These are phyloP conservation scores for Zaprionus inermis DNA, from an alignment of 1,140 invertebrate species.

Conservation along the genomic window DNA sequence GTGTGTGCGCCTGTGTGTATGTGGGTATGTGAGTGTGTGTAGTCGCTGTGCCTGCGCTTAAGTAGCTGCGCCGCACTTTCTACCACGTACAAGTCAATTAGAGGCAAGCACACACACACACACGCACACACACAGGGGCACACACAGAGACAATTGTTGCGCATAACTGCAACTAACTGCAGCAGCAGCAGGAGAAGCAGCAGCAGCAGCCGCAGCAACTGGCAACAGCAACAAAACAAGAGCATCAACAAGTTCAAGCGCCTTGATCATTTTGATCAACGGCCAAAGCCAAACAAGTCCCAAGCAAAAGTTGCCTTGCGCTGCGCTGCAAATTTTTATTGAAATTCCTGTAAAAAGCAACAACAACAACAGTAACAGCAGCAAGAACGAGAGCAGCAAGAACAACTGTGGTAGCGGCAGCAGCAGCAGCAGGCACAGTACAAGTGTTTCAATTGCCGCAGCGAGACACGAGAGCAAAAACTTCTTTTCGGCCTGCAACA, in stretches of 20 bases:
- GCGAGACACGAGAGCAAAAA: slow-evolving; percentile 55
- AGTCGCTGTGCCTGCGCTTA: slow-evolving; percentile 28
- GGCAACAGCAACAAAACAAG: slow-evolving; percentile 51
- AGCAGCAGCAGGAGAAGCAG: slow-evolving; percentile 32
- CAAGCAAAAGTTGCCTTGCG: slow-evolving; percentile 68
- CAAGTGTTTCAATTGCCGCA: slow-evolving; percentile 79
- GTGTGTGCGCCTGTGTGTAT: slow-evolving; percentile 1
- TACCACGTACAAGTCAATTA: slow-evolving; percentile 80
- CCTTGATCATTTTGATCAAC: slow-evolving; percentile 66
- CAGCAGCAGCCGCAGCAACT: slow-evolving; percentile 27
- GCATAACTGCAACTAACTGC: slow-evolving; percentile 81
- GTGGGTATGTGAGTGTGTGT: slow-evolving; percentile 28
- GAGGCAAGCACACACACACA: slow-evolving; percentile 55
- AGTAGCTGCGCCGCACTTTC: slow-evolving; percentile 66
- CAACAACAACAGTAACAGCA: slow-evolving; percentile 49
- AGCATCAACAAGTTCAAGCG: slow-evolving; percentile 78
- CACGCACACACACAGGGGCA: slow-evolving; percentile 20
- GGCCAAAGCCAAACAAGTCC: slow-evolving; percentile 78
- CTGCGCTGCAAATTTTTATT: slow-evolving; percentile 79
- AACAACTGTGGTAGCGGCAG: slow-evolving; percentile 34
- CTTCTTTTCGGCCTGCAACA: slow-evolving; percentile 69
- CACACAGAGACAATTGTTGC: slow-evolving; percentile 61
- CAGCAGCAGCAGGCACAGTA: slow-evolving; percentile 54
- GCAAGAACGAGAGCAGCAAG: slow-evolving; percentile 21
- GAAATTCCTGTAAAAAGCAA: slow-evolving; percentile 75